Conservation (phyloP, 37 sponge, comb jelly and placozoan species). For the Ianthella basta region DNA sequence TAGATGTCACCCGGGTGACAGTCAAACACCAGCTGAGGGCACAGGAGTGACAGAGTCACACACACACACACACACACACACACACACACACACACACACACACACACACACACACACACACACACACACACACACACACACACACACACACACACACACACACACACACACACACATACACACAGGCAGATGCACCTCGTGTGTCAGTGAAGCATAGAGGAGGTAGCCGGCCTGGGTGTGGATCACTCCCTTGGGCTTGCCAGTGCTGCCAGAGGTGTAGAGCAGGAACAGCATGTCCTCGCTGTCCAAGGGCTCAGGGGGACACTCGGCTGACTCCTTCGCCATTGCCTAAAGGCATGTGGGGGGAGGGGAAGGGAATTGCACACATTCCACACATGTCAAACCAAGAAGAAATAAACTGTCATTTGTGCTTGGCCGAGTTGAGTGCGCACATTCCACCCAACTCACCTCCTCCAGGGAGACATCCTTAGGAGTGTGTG, state of each 20-base stretch:
- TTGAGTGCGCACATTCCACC: background rate
- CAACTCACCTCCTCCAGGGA: conserved; percentile 72
- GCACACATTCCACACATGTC: background rate
- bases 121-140: background rate
- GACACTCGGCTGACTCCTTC: conserved; percentile 68
- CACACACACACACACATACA: background rate
- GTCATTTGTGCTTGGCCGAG: background rate
- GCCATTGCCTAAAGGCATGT: conserved; percentile 74
- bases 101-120: background rate
- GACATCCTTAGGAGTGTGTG: conserved; percentile 68
- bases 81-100: background rate
- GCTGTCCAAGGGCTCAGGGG: conserved; percentile 88
- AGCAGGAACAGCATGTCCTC: conserved; percentile 96
- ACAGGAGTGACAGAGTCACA: background rate
- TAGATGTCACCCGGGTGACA: conserved; percentile 88
- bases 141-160: background rate
- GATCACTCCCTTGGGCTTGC: conserved; percentile 93
- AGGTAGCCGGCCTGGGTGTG: conserved; percentile 99
- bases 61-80: background rate
- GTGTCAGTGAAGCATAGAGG: conserved; percentile 89
- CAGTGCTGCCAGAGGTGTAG: conserved; percentile 98
- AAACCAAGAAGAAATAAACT: background rate
- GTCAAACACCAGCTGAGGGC: conserved; percentile 85
- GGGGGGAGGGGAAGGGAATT: background rate
- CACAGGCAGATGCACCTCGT: conserved; percentile 52